Evolutionary conservation across 2,888 invertebrate genomes (phyloP), one percentile per base, ranked within the genome.

Genomic region (Heteromyza rotundicornis): DNA sequence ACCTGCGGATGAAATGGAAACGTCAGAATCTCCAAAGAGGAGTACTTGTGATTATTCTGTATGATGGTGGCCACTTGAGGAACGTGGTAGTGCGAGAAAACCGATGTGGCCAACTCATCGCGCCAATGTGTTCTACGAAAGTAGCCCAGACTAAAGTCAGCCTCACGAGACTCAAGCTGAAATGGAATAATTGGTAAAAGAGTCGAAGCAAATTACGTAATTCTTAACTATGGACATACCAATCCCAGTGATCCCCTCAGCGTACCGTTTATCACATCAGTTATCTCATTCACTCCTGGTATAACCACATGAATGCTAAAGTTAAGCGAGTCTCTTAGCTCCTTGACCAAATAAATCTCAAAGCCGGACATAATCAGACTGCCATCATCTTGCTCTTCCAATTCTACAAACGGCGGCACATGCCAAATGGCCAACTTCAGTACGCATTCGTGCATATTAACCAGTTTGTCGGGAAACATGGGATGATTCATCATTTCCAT

Each of bases 371-470:
- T 0, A 23, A 5, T 71, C 57, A 40, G 14, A 12, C 10, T n/a
- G 22, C 60, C 2, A 10, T 44, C 12, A 5, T 56, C 22, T 68
- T 44, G 32, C 57, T 51, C 2, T 20, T 19, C 0, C 66, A 50
- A 17, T 44, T 47, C 23, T 2, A 70, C 22, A 16, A 61, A 78
- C 0, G 78, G 78, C 0, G 71, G 70, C 20, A 65, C 32, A 12
- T 75, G 50, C 63, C 66, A 64, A 2, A 71, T n/a, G 14, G 1
- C 64, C 67, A 0, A 66, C 68, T 2, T 67, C 60, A 79, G 7
- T 0, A 71, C 65, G 23, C 79, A 79, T 1, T 72, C 69, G 58
- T 69, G 69, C 17, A 79, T 70, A 58, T 79, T 73, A 1, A 22
- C 14, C 14, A 75, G 50, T 36, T 79, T 80, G 1, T 62, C 49